A percentile compares a stretch with the other conserved stretches of the same genome.
These are phyloP conservation scores for Oreonectes daqikongensis DNA, from an alignment of 2,797 vertebrate species.

Conservation along the genomic window DNA sequence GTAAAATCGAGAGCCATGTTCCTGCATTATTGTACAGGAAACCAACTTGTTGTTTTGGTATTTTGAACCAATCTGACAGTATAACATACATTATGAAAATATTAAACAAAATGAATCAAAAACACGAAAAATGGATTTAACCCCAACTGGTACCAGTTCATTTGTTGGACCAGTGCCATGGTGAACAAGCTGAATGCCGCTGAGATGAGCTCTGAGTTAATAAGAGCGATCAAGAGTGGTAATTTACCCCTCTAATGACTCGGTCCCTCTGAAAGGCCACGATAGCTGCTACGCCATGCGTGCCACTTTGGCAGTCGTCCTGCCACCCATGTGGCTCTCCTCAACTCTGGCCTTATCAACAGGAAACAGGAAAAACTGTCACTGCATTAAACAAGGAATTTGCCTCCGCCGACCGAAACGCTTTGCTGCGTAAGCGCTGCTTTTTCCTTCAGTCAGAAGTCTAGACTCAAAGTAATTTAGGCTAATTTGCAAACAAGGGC, in stretches of 20 bases:
- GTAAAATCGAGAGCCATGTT: too few species aligned
- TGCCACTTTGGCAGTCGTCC: slow-evolving; percentile 23
- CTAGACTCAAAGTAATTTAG: slow-evolving; percentile 10
- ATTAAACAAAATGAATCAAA: not conserved
- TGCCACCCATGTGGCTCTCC: slow-evolving; percentile 23
- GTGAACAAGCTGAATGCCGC: slow-evolving; percentile 19
- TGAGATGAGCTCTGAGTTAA: slow-evolving; percentile 52
- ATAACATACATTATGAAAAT: not conserved
- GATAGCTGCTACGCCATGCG: slow-evolving; percentile 21
- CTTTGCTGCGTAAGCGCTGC: slow-evolving; percentile 12
- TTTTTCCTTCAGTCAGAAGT: slow-evolving; percentile 5
- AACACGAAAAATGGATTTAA: not conserved
- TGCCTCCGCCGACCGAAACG: slow-evolving; percentile 1
- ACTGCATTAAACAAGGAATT: slow-evolving; percentile 35
- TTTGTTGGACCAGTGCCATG: slow-evolving; percentile 7
- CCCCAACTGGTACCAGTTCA: not conserved
- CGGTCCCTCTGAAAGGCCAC: slow-evolving; percentile 33
- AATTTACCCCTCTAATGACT: slow-evolving; percentile 35
- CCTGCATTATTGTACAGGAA: too few species aligned
- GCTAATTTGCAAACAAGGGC: slow-evolving; percentile 17
- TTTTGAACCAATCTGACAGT: not conserved
- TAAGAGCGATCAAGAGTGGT: slow-evolving; percentile 38
- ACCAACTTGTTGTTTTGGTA: not conserved
- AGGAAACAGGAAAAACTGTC: slow-evolving; percentile 18
- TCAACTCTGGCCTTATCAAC: slow-evolving; percentile 36